Conservation (phyloP, 2,113 vertebrate genomes). For the Triplophysa rosa region DNA sequence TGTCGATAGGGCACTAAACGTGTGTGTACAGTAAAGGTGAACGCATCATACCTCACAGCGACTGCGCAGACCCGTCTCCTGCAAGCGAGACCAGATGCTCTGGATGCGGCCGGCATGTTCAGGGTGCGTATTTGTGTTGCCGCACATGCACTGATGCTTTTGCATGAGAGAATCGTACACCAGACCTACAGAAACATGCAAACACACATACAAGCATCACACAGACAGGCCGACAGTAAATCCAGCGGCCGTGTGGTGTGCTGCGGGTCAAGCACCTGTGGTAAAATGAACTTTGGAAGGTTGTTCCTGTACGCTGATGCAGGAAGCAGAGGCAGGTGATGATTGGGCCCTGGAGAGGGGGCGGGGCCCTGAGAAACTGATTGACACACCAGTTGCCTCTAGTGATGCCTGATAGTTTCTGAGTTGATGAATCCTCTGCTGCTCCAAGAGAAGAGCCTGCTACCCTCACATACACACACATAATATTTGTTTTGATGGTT, state of each 20-base stretch:
- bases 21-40: background rate
- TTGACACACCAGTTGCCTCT: constrained; percentile 86
- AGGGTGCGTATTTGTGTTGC: constrained; percentile 89
- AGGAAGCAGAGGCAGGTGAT: constrained; percentile 88
- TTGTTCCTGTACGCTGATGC: constrained; percentile 84
- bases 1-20: too few relatives aligned
- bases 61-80: constrained; percentile 88
- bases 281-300: constrained; percentile 88
- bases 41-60: constrained; percentile 85
- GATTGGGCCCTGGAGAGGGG: constrained; percentile 93
- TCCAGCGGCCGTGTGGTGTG: too few relatives aligned
- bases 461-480: constrained; percentile 60
- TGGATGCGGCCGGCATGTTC: constrained; percentile 94
- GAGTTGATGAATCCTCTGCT: constrained; percentile 93
- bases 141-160: constrained; percentile 94
- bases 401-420: constrained; percentile 91
- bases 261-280: constrained; percentile 76
- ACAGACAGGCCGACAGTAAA: background rate
- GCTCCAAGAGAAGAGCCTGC: constrained; percentile 92
- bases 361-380: constrained; percentile 82
- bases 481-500: too few relatives aligned
- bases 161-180: constrained; percentile 96
- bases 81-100: constrained; percentile 97
- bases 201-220: too few relatives aligned
- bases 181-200: constrained; percentile 76